phyloP scores from a whole-genome alignment of 2,888 invertebrate species.

The Xestobium rufovillosum region DNA sequence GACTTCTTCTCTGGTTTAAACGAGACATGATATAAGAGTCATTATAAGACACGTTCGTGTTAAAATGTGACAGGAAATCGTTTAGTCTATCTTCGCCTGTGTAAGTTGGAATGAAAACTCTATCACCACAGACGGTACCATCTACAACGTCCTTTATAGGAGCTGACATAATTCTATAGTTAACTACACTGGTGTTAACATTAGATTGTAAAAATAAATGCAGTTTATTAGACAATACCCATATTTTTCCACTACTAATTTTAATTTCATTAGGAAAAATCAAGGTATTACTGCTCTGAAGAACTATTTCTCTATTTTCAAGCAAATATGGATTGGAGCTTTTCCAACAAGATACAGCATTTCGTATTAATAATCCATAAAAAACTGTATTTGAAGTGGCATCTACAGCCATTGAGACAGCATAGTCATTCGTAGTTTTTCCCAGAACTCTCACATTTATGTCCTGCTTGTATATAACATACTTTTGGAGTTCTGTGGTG shows the following conservation, averaged over 20 bases:
- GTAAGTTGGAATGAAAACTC: too few relatives aligned
- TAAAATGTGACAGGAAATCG: too few relatives aligned
- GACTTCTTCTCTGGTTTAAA: too few relatives aligned
- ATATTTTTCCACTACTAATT: slow-evolving; percentile 62
- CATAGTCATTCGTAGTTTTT: too few relatives aligned
- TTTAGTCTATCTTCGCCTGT: too few relatives aligned
- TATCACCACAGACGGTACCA: slow-evolving; percentile 66
- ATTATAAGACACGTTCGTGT: too few relatives aligned
- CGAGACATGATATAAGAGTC: too few relatives aligned
- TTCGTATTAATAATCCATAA: slow-evolving; percentile 65
- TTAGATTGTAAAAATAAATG: slow-evolving; percentile 63
- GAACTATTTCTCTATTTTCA: slow-evolving; percentile 64
- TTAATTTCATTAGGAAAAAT: slow-evolving; percentile 73
- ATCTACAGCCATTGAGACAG: too few relatives aligned
- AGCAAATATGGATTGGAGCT: slow-evolving; percentile 61
- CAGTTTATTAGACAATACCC: slow-evolving; percentile 67
- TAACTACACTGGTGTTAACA: slow-evolving; percentile 55
- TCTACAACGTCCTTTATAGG: slow-evolving; percentile 62
- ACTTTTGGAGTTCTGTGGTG: slow-evolving; percentile 67
- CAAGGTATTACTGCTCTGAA: slow-evolving; percentile 63
- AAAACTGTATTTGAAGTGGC: too few relatives aligned
- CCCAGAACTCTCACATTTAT: slow-evolving; percentile 60
- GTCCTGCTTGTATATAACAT: slow-evolving; percentile 64
- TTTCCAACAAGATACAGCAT: slow-evolving; percentile 73
- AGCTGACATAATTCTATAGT: slow-evolving; percentile 64